Conservation (phyloP, 2,888 invertebrate genomes). For the Cerceris rybyensis region DNA sequence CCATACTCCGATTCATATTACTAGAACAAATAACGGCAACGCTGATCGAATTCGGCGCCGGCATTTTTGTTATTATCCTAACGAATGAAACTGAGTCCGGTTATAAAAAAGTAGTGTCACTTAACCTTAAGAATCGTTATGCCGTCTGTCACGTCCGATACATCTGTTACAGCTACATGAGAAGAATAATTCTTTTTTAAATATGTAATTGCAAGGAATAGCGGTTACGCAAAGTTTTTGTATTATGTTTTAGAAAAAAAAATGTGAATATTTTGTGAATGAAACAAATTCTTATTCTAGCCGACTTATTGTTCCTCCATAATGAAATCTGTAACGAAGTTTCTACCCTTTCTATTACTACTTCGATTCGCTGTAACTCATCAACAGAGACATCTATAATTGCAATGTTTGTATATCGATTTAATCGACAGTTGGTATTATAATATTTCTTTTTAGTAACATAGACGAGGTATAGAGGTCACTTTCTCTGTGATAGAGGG, state of each 20-base stretch:
- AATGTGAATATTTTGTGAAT: not conserved
- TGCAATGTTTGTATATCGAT: no score
- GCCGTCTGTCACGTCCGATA: conserved; percentile 44
- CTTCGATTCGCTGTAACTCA: no score
- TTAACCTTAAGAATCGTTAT: conserved; percentile 46
- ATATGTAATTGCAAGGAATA: not conserved
- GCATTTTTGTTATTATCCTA: conserved; percentile 65
- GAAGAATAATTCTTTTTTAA: not conserved
- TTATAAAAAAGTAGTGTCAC: conserved; percentile 34
- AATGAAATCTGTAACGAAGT: conserved; percentile 12
- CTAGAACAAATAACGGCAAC: conserved; percentile 99
- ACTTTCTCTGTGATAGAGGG: no score
- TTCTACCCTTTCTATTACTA: not conserved
- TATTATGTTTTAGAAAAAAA: not conserved
- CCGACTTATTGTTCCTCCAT: conserved; percentile 23
- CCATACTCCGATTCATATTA: conserved; percentile 99
- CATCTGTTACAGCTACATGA: conserved; percentile 33
- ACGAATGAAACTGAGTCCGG: conserved; percentile 19
- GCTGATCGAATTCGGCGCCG: conserved; percentile 83
- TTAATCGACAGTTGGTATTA: no score
- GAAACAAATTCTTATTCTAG: conserved; percentile 1
- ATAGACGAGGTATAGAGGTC: no score
- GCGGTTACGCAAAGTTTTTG: not conserved
- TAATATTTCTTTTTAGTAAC: no score
- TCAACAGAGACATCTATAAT: no score